These are phyloP conservation scores for Branchinecta sandiegonensis DNA, from an alignment of 2,888 invertebrate genomes.

Conservation along the genomic window DNA sequence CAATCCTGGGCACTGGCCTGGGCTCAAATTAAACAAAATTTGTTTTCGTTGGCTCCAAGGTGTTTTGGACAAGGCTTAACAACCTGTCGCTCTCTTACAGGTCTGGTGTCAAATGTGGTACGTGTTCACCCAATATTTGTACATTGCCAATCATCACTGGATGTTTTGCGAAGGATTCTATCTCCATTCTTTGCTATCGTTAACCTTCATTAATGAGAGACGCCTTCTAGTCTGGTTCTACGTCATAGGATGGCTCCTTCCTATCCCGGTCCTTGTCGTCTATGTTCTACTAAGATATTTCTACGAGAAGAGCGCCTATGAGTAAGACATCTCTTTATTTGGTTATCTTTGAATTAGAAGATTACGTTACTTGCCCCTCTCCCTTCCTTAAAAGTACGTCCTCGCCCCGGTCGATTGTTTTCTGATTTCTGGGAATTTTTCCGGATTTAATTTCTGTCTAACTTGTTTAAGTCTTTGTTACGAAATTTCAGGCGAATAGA, in stretches of 20 bases:
- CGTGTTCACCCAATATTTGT: slow-evolving; percentile 67
- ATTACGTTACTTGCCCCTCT: too few species aligned
- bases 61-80: too few species aligned
- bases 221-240: slow-evolving; percentile 67
- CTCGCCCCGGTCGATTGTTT: too few species aligned
- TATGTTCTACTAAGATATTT: slow-evolving; percentile 20
- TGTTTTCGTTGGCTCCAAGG: too few species aligned
- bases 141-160: slow-evolving; percentile 87
- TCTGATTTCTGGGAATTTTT: too few species aligned
- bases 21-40: too few species aligned
- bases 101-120: slow-evolving; percentile 65
- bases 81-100: slow-evolving; percentile 36
- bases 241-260: slow-evolving; percentile 68
- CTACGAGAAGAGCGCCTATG: neutral
- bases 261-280: slow-evolving; percentile 32
- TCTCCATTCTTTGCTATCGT: slow-evolving; percentile 78
- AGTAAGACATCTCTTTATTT: neutral
- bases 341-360: too few species aligned
- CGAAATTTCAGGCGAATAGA: too few species aligned
- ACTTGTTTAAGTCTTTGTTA: too few species aligned
- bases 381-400: too few species aligned
- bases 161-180: slow-evolving; percentile 91
- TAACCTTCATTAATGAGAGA: slow-evolving; percentile 77
- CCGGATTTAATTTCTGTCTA: too few species aligned
- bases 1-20: too few species aligned